Evolutionary conservation across 2,113 vertebrate species (phyloP).

Genomic region (Pogona vitticeps): DNA sequence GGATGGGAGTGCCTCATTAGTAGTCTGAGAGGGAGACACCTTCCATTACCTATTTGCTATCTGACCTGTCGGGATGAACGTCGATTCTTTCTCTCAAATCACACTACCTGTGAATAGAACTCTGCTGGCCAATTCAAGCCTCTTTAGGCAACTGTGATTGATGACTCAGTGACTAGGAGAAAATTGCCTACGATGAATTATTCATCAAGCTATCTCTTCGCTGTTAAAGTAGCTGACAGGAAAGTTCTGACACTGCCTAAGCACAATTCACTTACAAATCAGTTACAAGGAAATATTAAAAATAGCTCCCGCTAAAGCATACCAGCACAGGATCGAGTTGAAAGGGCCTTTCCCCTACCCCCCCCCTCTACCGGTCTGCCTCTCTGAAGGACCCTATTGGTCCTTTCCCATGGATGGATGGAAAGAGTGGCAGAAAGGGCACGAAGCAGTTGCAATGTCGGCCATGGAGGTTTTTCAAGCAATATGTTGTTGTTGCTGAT

Average conservation of each 20-base stretch:
- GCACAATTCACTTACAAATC: constrained; percentile 96
- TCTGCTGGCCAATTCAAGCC: constrained; percentile 89
- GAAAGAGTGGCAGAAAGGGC: constrained; percentile 80
- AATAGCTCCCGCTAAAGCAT: constrained; percentile 87
- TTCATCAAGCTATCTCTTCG: constrained; percentile 96
- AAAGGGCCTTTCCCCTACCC: constrained; percentile 31
- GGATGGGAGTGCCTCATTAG: constrained; percentile 79
- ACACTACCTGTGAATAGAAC: constrained; percentile 88
- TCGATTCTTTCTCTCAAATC: constrained; percentile 85
- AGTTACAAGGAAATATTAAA: constrained; percentile 95
- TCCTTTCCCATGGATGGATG: constrained; percentile 71
- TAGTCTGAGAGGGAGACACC: constrained; percentile 83
- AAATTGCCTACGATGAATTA: constrained; percentile 96
- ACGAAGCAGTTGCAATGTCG: constrained; percentile 78
- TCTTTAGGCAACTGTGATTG: constrained; percentile 94
- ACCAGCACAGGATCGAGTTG: constrained; percentile 85
- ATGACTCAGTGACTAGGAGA: constrained; percentile 96
- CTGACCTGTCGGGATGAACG: constrained; percentile 86
- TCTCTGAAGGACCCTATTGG: constrained; percentile 75
- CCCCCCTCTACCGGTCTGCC: constrained; percentile 81
- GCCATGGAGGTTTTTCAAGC: constrained; percentile 79
- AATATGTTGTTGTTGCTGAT: constrained; percentile 73
- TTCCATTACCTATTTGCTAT: constrained; percentile 84
- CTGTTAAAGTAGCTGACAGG: constrained; percentile 95
- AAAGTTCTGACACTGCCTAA: constrained; percentile 91